These are phyloP conservation scores for Paratrypauchen microcephalus DNA, from an alignment of 2,797 vertebrate species.

Conservation along the genomic window DNA sequence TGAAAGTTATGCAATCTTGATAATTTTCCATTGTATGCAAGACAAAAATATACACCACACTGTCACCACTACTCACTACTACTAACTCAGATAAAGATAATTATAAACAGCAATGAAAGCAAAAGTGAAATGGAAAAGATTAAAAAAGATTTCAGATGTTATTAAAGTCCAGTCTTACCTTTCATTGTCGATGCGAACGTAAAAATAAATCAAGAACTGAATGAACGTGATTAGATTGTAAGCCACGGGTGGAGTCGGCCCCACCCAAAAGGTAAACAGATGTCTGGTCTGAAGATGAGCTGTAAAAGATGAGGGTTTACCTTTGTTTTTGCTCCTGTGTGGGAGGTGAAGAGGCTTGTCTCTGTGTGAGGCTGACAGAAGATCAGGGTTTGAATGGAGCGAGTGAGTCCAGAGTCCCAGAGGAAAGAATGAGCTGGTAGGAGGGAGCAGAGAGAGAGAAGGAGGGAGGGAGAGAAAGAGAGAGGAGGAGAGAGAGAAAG, in stretches of 20 bases:
- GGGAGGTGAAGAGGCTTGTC: conserved; percentile 4
- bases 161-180: not conserved
- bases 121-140: not conserved
- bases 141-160: not conserved
- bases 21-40: not conserved
- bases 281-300: conserved; percentile 11
- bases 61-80: not conserved
- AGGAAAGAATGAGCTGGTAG: conserved; percentile 75
- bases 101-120: not conserved
- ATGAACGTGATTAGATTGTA: conserved; percentile 20
- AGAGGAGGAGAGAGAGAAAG: not conserved
- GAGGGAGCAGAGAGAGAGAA: not conserved
- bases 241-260: conserved; percentile 48
- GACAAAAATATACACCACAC: not conserved
- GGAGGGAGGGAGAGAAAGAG: not conserved
- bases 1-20: not conserved
- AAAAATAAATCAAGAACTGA: not conserved
- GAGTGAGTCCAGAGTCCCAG: conserved; percentile 44
- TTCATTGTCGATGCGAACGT: not conserved
- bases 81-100: not conserved
- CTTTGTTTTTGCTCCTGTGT: conserved; percentile 31
- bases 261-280: conserved; percentile 41
- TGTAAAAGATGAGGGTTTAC: conserved; percentile 21
- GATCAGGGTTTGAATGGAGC: conserved; percentile 25
- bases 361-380: conserved; percentile 4